These are phyloP conservation scores for Diabrotica virgifera DNA, from an alignment of 1,140 invertebrate species.

Conservation along the genomic window DNA sequence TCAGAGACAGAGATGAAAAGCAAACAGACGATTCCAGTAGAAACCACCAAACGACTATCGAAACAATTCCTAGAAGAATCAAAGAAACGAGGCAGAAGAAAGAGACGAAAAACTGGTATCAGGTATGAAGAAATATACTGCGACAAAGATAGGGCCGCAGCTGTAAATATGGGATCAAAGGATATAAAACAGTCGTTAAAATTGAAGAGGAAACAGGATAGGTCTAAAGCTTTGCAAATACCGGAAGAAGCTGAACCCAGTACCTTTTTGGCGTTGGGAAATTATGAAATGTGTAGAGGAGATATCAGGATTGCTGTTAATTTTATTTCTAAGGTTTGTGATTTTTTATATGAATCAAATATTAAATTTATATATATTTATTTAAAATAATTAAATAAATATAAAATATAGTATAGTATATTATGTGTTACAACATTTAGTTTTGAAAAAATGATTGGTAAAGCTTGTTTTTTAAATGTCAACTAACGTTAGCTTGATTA, in stretches of 20 bases:
- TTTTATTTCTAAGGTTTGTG: slow-evolving; percentile 75
- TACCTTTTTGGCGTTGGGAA: slow-evolving; percentile 68
- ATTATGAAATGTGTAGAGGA: slow-evolving; percentile 70
- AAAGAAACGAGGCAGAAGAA: slow-evolving; percentile 30
- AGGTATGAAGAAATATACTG: slow-evolving; percentile 73
- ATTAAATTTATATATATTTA: too few species aligned
- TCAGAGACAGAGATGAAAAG: slow-evolving; percentile 10
- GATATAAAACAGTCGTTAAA: slow-evolving; percentile 84
- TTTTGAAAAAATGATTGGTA: too few species aligned
- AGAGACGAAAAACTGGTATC: slow-evolving; percentile 54
- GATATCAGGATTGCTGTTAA: slow-evolving; percentile 66
- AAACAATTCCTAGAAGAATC: slow-evolving; percentile 34
- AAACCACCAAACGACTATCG: slow-evolving; percentile 25
- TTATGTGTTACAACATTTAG: too few species aligned
- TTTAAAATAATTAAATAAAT: too few species aligned
- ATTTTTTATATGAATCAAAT: not conserved
- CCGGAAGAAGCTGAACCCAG: slow-evolving; percentile 76
- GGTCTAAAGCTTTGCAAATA: slow-evolving; percentile 67
- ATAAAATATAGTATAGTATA: too few species aligned
- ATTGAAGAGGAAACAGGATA: slow-evolving; percentile 74
- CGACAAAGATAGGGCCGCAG: slow-evolving; percentile 85
- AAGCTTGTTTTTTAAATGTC: too few species aligned
- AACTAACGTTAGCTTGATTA: too few species aligned
- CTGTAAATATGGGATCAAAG: slow-evolving; percentile 74
- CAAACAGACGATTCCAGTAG: slow-evolving; percentile 27